Conservation (phyloP, 2,113 vertebrate genomes). For the Ophthalmolycus amberensis region DNA sequence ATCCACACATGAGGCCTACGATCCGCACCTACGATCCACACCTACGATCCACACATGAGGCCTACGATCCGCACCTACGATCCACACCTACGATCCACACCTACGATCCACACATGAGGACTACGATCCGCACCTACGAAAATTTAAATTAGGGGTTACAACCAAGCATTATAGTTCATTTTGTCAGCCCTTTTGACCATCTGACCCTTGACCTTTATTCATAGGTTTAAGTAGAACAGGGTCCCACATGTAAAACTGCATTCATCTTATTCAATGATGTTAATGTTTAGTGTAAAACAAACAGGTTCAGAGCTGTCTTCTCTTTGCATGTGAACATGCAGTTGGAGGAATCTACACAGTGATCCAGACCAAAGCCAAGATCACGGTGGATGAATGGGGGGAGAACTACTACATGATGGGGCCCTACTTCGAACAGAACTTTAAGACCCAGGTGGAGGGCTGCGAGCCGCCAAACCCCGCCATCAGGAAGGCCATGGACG, state of each 20-base stretch:
- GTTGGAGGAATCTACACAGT: conserved; percentile 98
- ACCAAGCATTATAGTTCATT: background rate
- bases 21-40: too few relatives aligned
- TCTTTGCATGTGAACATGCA: conserved; percentile 63
- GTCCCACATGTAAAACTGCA: background rate
- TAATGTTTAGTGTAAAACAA: background rate
- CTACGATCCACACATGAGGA: too few relatives aligned
- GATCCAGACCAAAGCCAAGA: conserved; percentile 97
- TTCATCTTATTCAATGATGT: background rate
- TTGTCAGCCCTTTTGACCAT: background rate
- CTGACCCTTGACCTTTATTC: background rate
- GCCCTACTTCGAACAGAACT: conserved; percentile 94
- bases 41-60: too few relatives aligned
- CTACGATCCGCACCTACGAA: background rate
- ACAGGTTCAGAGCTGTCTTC: background rate
- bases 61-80: too few relatives aligned
- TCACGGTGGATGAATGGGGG: conserved; percentile 94
- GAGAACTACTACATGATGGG: conserved; percentile 96
- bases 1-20: too few relatives aligned
- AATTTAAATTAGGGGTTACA: background rate
- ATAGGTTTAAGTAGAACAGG: background rate
- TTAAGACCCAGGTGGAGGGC: conserved; percentile 94
- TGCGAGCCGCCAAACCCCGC: conserved; percentile 86
- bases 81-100: too few relatives aligned
- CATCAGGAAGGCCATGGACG: conserved; percentile 88